These are phyloP conservation scores for Lepidochrysops patricia DNA, from an alignment of 2,888 invertebrate genomes.

Conservation along the genomic window DNA sequence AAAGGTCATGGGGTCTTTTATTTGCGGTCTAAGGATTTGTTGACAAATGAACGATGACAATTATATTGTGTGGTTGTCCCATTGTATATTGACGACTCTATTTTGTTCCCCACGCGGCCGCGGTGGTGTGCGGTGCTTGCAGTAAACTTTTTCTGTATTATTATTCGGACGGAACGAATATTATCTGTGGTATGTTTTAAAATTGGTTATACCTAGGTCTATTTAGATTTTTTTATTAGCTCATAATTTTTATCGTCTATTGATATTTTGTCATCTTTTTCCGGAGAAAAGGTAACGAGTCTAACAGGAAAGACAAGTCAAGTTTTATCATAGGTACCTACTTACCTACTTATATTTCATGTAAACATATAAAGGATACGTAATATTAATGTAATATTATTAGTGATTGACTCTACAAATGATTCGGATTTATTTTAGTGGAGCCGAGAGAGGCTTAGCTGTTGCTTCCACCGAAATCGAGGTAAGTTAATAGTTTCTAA, in stretches of 20 bases:
- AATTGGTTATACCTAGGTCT: neutral
- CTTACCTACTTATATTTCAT: neutral
- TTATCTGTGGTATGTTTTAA: neutral
- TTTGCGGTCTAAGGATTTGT: slow-evolving; percentile 34
- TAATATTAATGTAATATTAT: neutral
- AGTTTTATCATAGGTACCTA: neutral
- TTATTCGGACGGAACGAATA: neutral
- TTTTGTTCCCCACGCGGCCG: slow-evolving; percentile 39
- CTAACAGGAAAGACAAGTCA: neutral
- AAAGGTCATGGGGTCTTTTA: slow-evolving; percentile 32
- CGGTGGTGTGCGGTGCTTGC: slow-evolving; percentile 26
- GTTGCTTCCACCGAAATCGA: no score
- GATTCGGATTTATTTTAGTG: no score
- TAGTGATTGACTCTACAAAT: no score
- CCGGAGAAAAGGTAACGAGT: neutral
- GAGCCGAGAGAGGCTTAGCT: no score
- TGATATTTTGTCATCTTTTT: neutral
- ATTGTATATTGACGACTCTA: slow-evolving; percentile 52
- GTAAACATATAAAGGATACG: neutral
- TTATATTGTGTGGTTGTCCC: slow-evolving; percentile 55
- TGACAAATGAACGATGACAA: slow-evolving; percentile 69
- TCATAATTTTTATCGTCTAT: no score
- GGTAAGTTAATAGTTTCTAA: no score
- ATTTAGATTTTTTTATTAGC: no score
- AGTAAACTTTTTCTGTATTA: slow-evolving; percentile 28